Base-by-base conservation (phyloP, 1,140 invertebrate species). In the Drosophila rufa region DNA sequence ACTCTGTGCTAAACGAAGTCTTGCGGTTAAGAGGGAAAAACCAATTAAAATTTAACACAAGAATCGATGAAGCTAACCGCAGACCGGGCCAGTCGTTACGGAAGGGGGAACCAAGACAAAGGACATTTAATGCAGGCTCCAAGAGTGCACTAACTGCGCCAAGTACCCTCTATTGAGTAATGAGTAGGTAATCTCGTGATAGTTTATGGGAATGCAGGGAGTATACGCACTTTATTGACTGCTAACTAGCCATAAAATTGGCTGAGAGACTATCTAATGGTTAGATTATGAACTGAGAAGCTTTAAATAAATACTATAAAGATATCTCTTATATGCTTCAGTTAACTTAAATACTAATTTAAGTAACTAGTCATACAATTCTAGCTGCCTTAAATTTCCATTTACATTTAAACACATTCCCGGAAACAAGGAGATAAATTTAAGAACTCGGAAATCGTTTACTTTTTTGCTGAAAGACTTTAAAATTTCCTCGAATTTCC, bases 31-130 rank as follows among this genome's bases (percentile, higher is more conserved):
- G 53, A 45, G 67, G 25, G 71, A 30, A 82, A 85, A 86, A 87
- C 79, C 83, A 86, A 87, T 87, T 86, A 87, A 82, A 78, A 67
- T 82, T 85, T 87, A 79, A 86, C 75, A 77, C 74, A 77, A 58
- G 50, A 51, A 65, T 76, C 75, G 67, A 77, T 74, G 61, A 48
- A 69, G 57, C 67, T 55, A 77, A 77, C 79, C 83, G 51, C 83
- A 86, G 64, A 50, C 19, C 19, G 69, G 69, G 12, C 17, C 33
- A 19, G 27, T 33, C 36, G 25, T 51, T 17, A 36, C n/a, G 9
- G 33, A 12, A 19, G 40, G 42, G 17, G 1, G 25, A 43, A 9
- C 27, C 27, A 67, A 69, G 53, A 73, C 51, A 50, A 55, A 58
- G 30, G 42, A 19, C 38, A 40, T 69, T 69, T 56, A 22, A 56